Percentiles rank a stretch among this genome's conserved stretches.
These are phyloP conservation scores for Drosophila pseudotakahashii DNA, from an alignment of 2,888 invertebrate species.

Conservation along the genomic window DNA sequence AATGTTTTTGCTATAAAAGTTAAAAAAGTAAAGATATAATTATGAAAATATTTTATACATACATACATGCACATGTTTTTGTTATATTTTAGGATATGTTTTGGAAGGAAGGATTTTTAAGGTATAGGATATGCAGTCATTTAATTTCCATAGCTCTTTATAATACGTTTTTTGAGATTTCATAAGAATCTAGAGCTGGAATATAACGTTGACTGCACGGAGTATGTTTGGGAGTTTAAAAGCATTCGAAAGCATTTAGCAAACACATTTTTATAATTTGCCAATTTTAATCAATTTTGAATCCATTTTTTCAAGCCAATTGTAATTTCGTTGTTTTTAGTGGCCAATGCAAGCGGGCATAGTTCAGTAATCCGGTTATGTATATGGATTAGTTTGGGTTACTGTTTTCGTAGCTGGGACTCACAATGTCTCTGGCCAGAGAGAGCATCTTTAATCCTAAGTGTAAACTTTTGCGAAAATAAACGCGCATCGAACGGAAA, in stretches of 20 bases:
- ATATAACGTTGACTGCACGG: conserved; percentile 1
- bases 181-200: conserved; percentile 7
- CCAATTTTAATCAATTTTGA: conserved; percentile 36
- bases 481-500: conserved; percentile 60
- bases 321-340: conserved; percentile 17
- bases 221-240: conserved; percentile 14
- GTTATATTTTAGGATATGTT: neutral
- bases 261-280: conserved; percentile 26
- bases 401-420: conserved; percentile 53
- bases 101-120: neutral
- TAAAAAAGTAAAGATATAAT: neutral
- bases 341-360: conserved; percentile 37
- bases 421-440: conserved; percentile 82
- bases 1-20: no score
- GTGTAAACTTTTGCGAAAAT: conserved; percentile 79
- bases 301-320: conserved; percentile 38
- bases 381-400: conserved; percentile 17
- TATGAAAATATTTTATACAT: neutral
- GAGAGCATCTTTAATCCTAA: conserved; percentile 81
- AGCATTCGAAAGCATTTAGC: conserved; percentile 50
- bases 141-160: conserved; percentile 19
- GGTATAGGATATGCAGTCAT: conserved; percentile 7
- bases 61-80: conserved; percentile 26
- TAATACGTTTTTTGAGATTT: neutral
- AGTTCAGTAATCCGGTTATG: conserved; percentile 26